Percentiles rank a stretch among this genome's conserved stretches.
Evolutionary conservation across 2,797 vertebrate genomes (phyloP).

Genomic region (Sebastes minor): DNA sequence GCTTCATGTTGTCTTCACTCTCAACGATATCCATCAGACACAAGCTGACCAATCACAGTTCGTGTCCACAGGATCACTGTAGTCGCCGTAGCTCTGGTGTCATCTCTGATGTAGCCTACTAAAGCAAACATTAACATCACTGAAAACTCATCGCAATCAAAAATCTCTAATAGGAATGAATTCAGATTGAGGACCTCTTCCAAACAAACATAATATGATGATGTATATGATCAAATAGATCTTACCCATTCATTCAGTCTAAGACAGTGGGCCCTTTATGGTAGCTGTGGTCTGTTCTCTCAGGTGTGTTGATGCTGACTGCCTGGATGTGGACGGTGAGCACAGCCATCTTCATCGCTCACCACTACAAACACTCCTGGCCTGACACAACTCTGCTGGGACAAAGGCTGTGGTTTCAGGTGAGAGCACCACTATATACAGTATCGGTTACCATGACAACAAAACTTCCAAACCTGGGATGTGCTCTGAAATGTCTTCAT

Average conservation of each 20-base stretch:
- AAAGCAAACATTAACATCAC: too few species aligned
- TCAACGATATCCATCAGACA: not conserved
- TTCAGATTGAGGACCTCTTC: too few species aligned
- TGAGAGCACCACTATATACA: conserved; percentile 44
- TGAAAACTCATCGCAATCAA: too few species aligned
- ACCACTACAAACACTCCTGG: conserved; percentile 88
- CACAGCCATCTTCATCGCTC: conserved; percentile 85
- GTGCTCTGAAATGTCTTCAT: not conserved
- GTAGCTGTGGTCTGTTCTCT: not conserved
- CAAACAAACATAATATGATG: too few species aligned
- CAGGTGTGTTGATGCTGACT: conserved; percentile 87
- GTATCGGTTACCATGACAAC: not conserved
- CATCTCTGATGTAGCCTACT: too few species aligned
- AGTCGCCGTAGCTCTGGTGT: too few species aligned
- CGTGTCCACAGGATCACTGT: too few species aligned
- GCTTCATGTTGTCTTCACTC: not conserved
- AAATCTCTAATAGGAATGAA: too few species aligned
- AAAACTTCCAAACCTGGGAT: not conserved
- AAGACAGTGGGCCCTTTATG: not conserved
- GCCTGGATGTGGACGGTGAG: conserved; percentile 88
- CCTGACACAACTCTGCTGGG: conserved; percentile 80
- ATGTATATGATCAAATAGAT: too few species aligned
- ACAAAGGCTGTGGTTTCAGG: conserved; percentile 90
- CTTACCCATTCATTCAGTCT: too few species aligned
- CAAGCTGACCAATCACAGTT: too few species aligned